Conservation (phyloP, 2,888 invertebrate species). For the Metallyticus violacea region DNA sequence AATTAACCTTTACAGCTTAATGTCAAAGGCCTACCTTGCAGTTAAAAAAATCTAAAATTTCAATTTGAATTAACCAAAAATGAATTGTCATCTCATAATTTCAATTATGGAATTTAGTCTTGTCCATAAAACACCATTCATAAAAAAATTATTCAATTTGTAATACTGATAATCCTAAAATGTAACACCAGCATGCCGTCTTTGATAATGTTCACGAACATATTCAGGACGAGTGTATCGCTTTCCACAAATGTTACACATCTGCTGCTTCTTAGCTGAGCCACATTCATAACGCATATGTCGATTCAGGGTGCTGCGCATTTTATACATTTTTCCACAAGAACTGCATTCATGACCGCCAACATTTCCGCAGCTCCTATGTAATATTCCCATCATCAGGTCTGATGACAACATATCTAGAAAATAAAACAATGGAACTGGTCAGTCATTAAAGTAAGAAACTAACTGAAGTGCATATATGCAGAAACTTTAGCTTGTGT, state of each 20-base stretch:
- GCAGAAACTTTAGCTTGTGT: no score
- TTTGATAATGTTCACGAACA: conserved; percentile 15
- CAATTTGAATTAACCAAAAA: no score
- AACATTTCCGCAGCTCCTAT: background rate
- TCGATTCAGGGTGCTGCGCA: conserved; percentile 39
- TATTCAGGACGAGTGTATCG: conserved; percentile 37
- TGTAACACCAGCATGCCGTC: background rate
- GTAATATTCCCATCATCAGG: background rate
- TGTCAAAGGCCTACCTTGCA: no score
- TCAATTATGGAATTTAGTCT: no score
- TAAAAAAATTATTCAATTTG: background rate
- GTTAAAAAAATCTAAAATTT: no score
- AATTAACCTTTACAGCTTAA: no score
- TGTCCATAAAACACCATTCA: background rate
- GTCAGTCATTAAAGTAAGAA: background rate
- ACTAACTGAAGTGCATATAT: no score
- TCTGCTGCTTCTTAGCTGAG: conserved; percentile 35
- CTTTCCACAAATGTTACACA: conserved; percentile 41
- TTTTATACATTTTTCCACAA: conserved; percentile 41
- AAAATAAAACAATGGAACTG: background rate
- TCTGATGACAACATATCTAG: background rate
- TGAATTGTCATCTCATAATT: background rate
- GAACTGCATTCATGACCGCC: conserved; percentile 57
- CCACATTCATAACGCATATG: conserved; percentile 42
- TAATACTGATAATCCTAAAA: background rate